Evolutionary conservation across 1,140 invertebrate genomes (phyloP).

Genomic region (Brachionus koreanus): DNA sequence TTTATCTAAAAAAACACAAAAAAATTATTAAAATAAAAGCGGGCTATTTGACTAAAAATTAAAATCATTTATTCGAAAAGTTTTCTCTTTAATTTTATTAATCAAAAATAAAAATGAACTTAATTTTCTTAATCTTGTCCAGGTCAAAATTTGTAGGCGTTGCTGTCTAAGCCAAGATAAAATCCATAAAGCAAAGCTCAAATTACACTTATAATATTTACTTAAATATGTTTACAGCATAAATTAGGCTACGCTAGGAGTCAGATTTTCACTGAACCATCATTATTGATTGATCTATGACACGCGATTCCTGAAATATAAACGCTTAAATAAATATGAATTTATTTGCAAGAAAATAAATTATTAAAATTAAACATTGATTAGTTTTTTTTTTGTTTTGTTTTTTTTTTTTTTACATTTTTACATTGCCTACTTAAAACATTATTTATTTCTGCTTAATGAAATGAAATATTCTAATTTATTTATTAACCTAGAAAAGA

Average conservation of each 20-base stretch:
- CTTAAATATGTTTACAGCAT: not conserved
- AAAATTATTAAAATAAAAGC: not conserved
- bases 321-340: constrained; percentile 9
- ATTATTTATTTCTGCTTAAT: not conserved
- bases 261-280: not conserved
- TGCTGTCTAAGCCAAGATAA: not conserved
- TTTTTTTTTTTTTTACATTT: no score
- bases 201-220: not conserved
- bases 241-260: not conserved
- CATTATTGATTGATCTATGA: not conserved
- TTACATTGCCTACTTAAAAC: not conserved
- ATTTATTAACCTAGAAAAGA: not conserved
- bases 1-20: not conserved
- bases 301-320: constrained; percentile 1
- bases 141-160: not conserved
- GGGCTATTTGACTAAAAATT: not conserved
- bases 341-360: not conserved
- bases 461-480: not conserved
- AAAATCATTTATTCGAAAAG: not conserved
- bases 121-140: not conserved
- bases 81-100: not conserved
- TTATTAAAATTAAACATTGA: constrained; percentile 3
- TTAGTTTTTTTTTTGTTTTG: no score
- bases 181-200: not conserved
- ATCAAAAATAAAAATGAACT: not conserved